A percentile compares a stretch with the other conserved stretches of the same genome.
Evolutionary conservation across 2,888 invertebrate species (phyloP).

Genomic region (Hylaea fasciaria): DNA sequence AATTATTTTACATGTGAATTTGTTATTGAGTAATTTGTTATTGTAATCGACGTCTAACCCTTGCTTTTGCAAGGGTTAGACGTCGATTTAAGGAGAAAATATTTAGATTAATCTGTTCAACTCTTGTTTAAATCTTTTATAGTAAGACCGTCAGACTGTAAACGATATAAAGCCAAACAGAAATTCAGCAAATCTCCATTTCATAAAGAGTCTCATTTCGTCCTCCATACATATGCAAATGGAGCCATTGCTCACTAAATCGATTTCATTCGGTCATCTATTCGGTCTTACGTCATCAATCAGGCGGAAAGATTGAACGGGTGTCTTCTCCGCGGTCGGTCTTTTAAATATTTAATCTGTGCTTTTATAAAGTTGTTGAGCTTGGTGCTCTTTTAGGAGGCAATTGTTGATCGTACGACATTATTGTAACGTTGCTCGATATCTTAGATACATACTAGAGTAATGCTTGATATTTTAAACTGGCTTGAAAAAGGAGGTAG

Average conservation of each 20-base stretch:
- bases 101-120: no score
- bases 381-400: not conserved
- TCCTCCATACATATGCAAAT: constrained; percentile 79
- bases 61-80: no score
- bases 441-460: no score
- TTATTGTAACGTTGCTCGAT: not conserved
- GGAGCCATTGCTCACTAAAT: constrained; percentile 72
- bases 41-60: no score
- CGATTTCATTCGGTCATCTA: constrained; percentile 71
- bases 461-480: no score
- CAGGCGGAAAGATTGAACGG: constrained; percentile 72
- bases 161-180: constrained; percentile 33
- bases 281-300: constrained; percentile 76
- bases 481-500: no score
- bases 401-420: not conserved
- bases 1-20: no score
- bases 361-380: constrained; percentile 34
- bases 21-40: no score
- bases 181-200: constrained; percentile 32
- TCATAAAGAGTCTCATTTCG: constrained; percentile 56
- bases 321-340: constrained; percentile 50
- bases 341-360: constrained; percentile 36
- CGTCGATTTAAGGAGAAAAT: no score
- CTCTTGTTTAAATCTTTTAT: no score
- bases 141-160: no score